phyloP scores from a whole-genome alignment of 2,888 invertebrate genomes.

The Patella caerulea region DNA sequence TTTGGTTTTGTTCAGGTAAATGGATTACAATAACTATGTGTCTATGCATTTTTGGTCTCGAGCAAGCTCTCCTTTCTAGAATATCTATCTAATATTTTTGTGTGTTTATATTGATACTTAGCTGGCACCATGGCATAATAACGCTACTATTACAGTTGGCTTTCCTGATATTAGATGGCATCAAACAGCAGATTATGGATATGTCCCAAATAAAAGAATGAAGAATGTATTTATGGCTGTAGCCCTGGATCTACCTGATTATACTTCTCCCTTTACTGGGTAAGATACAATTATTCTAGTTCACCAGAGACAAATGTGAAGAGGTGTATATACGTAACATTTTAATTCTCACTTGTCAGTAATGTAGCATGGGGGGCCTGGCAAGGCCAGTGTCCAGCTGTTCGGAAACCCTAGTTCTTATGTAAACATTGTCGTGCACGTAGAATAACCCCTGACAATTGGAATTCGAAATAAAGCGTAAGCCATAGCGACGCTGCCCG shows the following conservation, averaged over 20 bases:
- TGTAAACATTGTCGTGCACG: too few relatives aligned
- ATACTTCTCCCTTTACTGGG: background rate
- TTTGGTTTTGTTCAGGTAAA: constrained; percentile 67
- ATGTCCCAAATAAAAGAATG: constrained; percentile 19
- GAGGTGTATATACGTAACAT: too few relatives aligned
- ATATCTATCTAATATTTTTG: too few relatives aligned
- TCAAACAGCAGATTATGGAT: constrained; percentile 21
- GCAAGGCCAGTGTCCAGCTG: too few relatives aligned
- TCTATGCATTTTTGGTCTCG: background rate
- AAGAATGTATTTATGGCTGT: constrained; percentile 17
- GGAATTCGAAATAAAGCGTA: too few relatives aligned
- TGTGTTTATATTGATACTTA: background rate
- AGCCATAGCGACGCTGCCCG: too few relatives aligned
- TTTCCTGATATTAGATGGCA: constrained; percentile 22
- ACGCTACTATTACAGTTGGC: constrained; percentile 12
- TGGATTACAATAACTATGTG: background rate
- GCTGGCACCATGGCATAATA: background rate
- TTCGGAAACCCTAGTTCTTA: too few relatives aligned
- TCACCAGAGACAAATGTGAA: background rate
- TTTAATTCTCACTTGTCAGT: too few relatives aligned
- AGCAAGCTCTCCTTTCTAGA: too few relatives aligned
- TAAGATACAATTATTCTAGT: constrained; percentile 12
- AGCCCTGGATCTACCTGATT: constrained; percentile 14
- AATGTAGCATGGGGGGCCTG: too few relatives aligned
- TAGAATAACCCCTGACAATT: too few relatives aligned